phyloP scores from a whole-genome alignment of 2,113 vertebrate genomes.

The Arenaria interpres region DNA sequence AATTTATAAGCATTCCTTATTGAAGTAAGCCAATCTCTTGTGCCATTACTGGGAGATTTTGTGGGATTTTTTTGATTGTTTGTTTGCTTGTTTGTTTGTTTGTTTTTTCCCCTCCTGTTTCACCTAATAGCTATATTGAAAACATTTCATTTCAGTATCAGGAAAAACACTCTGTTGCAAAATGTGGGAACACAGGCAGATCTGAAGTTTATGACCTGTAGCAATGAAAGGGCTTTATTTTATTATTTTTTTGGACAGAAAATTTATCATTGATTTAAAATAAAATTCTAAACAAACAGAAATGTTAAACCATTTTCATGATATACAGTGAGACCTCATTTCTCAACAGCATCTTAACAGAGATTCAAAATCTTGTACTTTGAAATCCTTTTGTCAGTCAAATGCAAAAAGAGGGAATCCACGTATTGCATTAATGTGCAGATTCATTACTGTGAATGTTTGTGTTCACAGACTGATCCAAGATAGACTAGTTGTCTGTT shows the following conservation, averaged over 20 bases:
- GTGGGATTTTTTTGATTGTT: no score
- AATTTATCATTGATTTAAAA: not conserved
- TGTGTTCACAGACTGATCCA: not conserved
- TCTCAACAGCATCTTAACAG: not conserved
- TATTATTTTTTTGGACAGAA: not conserved
- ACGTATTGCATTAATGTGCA: not conserved
- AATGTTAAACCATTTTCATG: not conserved
- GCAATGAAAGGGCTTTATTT: not conserved
- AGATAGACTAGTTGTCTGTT: not conserved
- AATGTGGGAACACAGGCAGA: not conserved
- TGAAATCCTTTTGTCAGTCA: not conserved
- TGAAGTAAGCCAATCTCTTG: not conserved
- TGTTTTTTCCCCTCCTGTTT: not conserved
- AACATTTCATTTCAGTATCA: not conserved
- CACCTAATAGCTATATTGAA: not conserved
- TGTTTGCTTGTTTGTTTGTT: no score
- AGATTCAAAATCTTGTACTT: not conserved
- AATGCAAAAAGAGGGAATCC: not conserved
- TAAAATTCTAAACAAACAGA: not conserved
- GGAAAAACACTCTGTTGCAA: not conserved
- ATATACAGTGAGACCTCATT: not conserved
- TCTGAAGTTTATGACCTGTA: not conserved
- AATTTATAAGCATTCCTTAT: not conserved
- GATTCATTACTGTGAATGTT: not conserved
- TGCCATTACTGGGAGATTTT: not conserved